Base-by-base conservation (phyloP, 2,797 vertebrate genomes). In the Fratercula arctica region DNA sequence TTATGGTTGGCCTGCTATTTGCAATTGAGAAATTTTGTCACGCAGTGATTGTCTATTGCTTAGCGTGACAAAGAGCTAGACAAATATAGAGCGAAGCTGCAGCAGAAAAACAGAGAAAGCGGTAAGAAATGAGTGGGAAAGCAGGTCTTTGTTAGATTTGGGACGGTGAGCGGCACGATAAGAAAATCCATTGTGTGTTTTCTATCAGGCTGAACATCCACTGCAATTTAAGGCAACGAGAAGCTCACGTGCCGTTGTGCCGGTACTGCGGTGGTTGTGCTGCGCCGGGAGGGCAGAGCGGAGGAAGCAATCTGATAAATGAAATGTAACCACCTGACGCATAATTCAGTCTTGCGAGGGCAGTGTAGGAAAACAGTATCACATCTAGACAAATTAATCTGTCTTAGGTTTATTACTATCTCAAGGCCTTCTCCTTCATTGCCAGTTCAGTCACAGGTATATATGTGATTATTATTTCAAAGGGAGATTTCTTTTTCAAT, bases 301-400 rank as follows among this genome's bases (percentile, higher is more conserved):
- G 90, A 80, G 70, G 90, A 81, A 93, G 78, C 73, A 87, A 94
- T 82, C 90, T 95, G 89, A 96, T 82, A 92, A 96, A 90, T 96
- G 81, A 80, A 89, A 88, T 48, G 26, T 61, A 96, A 88, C 61
- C 89, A 86, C 50, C 46, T 90, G 93, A 81, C 89, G 79, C 57
- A 70, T 91, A 89, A 96, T 96, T 97, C 95, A 97, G 94, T 85
- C 92, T 88, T 83, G 85, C 88, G 94, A 95, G 87, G 95, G 83
- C 87, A 93, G 67, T 67, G 81, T 16, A 33, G 95, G 92, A 94
- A 91, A 79, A 29, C 66, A 35, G 75, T 57, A 53, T 91, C 81
- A 85, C 66, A 82, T 70, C 79, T 61, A 89, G 81, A 85, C 77
- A 73, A 94, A 97, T 95, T 83, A 84, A 92, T 95, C 87, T 82